Conservation (phyloP, 2,113 vertebrate genomes). For the Ochotona curzoniae region DNA sequence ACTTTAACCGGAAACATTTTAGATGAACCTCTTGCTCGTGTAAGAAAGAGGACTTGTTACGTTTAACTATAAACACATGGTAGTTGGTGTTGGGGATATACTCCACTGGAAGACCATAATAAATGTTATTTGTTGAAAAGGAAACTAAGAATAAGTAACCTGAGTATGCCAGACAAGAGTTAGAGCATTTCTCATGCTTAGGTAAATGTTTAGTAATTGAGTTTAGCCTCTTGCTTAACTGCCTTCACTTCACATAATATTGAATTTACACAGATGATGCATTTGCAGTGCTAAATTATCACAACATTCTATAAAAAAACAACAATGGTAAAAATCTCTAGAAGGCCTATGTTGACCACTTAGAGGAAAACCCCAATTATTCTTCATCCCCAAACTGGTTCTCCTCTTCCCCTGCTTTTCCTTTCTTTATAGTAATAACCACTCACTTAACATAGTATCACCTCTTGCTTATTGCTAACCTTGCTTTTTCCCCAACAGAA, state of each 20-base stretch:
- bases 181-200: neutral
- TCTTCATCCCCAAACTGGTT: neutral
- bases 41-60: slow-evolving; percentile 48
- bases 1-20: slow-evolving; percentile 55
- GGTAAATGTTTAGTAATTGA: neutral
- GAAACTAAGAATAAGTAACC: slow-evolving; percentile 55
- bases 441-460: neutral
- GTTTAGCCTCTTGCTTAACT: slow-evolving; percentile 6
- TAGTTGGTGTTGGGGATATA: slow-evolving; percentile 31
- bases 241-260: slow-evolving; percentile 1
- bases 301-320: neutral
- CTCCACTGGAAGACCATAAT: slow-evolving; percentile 45
- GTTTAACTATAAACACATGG: slow-evolving; percentile 67
- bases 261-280: slow-evolving; percentile 41
- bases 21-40: slow-evolving; percentile 46
- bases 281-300: neutral
- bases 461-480: slow-evolving; percentile 12
- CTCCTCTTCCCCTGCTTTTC: neutral
- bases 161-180: slow-evolving; percentile 11
- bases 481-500: neutral
- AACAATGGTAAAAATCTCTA: neutral
- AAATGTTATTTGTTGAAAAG: slow-evolving; percentile 60
- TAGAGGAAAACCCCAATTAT: neutral
- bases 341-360: neutral
- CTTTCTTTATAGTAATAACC: neutral